Conservation (phyloP, 2,113 vertebrate species). For the Solea solea region DNA sequence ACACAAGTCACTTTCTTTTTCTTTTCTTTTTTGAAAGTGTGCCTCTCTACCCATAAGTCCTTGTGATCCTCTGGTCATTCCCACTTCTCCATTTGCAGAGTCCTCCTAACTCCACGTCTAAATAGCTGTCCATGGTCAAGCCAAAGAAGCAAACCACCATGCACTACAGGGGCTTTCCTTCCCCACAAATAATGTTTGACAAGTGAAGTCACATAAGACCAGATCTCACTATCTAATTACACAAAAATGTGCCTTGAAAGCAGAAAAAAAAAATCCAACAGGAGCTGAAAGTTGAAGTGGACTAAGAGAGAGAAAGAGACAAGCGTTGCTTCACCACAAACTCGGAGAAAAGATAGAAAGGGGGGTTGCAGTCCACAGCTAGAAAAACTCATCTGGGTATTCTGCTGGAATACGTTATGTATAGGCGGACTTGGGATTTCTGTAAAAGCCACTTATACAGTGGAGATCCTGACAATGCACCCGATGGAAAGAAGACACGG, state of each 20-base stretch:
- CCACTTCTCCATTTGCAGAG: constrained; percentile 41
- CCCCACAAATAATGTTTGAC: constrained; percentile 54
- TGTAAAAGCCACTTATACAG: constrained; percentile 41
- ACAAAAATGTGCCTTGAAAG: constrained; percentile 61
- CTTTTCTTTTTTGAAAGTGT: constrained; percentile 35
- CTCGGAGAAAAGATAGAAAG: constrained; percentile 23
- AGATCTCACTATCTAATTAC: constrained; percentile 61
- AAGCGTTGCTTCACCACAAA: constrained; percentile 46
- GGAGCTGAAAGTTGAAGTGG: constrained; percentile 32
- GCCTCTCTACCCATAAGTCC: constrained; percentile 37
- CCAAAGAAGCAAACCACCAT: constrained; percentile 58
- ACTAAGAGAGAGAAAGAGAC: constrained; percentile 23
- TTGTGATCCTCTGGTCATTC: constrained; percentile 58
- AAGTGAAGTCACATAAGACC: constrained; percentile 67
- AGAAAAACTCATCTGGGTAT: constrained; percentile 20
- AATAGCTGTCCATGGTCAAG: constrained; percentile 53
- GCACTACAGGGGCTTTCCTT: constrained; percentile 57
- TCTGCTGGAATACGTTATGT: constrained; percentile 44
- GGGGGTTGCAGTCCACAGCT: constrained; percentile 18
- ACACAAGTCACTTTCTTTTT: no score
- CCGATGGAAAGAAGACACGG: constrained; percentile 38
- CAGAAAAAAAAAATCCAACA: constrained; percentile 36
- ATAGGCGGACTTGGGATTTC: constrained; percentile 4
- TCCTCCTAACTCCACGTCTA: constrained; percentile 36
- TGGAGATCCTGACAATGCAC: constrained; percentile 40